These are phyloP conservation scores for Sclerurus mexicanus DNA, from an alignment of 2,113 vertebrate species.

Conservation along the genomic window DNA sequence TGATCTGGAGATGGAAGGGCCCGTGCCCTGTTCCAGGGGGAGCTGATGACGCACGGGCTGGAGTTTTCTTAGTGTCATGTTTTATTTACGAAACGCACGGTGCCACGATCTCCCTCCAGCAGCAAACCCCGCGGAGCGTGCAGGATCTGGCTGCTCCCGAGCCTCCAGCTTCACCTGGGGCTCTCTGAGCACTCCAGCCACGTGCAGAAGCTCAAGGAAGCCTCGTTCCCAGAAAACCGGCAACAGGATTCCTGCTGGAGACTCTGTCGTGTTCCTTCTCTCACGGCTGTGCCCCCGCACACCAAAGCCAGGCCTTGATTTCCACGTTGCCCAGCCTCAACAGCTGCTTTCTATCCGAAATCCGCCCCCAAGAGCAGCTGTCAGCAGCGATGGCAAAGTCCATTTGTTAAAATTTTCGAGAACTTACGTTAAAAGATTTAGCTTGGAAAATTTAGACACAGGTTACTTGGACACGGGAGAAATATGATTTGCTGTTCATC, in stretches of 20 bases:
- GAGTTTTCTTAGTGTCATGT: slow-evolving; percentile 50
- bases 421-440: not conserved
- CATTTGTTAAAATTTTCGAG: not conserved
- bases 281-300: not conserved
- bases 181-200: not conserved
- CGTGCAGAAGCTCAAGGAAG: not conserved
- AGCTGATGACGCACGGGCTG: slow-evolving; percentile 10
- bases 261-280: not conserved
- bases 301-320: not conserved
- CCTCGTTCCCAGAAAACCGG: not conserved
- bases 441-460: not conserved
- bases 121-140: not conserved
- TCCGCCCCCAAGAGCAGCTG: not conserved
- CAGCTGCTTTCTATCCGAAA: not conserved
- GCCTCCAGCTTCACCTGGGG: too few relatives aligned
- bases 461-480: not conserved
- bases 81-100: slow-evolving; percentile 48
- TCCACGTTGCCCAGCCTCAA: not conserved
- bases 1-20: not conserved
- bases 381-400: not conserved
- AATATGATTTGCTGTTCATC: not conserved
- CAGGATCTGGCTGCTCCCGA: too few relatives aligned
- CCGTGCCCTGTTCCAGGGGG: not conserved
- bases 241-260: not conserved
- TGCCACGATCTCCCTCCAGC: not conserved